Base-by-base conservation (phyloP, 2,113 vertebrate species). In the Silurus meridionalis region DNA sequence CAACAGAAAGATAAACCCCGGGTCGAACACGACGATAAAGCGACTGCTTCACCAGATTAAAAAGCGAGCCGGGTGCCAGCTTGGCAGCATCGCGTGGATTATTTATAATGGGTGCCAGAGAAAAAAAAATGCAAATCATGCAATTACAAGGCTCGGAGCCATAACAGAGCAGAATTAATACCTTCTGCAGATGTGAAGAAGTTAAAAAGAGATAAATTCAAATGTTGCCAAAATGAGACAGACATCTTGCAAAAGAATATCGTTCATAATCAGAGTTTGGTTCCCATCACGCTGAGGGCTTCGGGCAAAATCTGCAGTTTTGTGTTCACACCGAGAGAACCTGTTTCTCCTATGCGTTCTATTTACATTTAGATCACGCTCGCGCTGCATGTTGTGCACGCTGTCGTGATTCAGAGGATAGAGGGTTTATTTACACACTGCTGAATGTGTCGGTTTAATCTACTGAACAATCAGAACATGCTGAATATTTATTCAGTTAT, bases 51-150 rank as follows among this genome's bases (percentile, higher is more conserved):
- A 88, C 80, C 86, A 86, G 88, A 90, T 91, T 89, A 90, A 91
- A 89, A 89, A 83, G 60, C 69, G 80, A 88, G 87, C 85, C 19
- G 82, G 71, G 84, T 84, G 90, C 87, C 86, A 89, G 87, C 87
- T 89, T 91, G 90, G 88, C 90, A 90, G 85, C 17, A 67, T 88
- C 71, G 82, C 71, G 85, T 88, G 87, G 91, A 93, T 92, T 92
- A 90, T 90, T 80, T 91, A 89, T 91, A 91, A 91, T 87, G 87
- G 90, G 84, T 69, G 82, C 69, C 83, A 28, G 50, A 37, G 72
- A n/a, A 83, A 87, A 89, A 89, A 91, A 92, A 91, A 93, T 93
- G 92, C 91, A 93, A 93, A 93, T 93, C 90, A 87, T 90, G 89
- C 90, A 92, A 93, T 93, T 91, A 92, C 87, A 92, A 91, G 89